phyloP scores from a whole-genome alignment of 2,888 invertebrate species.

The Polymixis flavicincta region DNA sequence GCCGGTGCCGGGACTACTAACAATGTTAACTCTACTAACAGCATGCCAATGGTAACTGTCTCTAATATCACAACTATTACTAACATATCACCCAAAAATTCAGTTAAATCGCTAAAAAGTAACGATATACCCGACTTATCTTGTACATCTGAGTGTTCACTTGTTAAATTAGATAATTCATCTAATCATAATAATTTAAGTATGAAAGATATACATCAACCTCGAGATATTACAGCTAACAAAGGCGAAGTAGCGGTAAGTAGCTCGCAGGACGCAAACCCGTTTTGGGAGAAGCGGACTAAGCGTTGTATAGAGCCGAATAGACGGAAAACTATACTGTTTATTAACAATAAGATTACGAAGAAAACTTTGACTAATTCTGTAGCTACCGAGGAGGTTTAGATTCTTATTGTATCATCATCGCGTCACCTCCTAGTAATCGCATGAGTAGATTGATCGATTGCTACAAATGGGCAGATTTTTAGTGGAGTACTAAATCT shows the following conservation, averaged over 20 bases:
- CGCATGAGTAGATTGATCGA: slow-evolving; percentile 33
- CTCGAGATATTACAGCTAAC: slow-evolving; percentile 76
- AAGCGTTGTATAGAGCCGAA: slow-evolving; percentile 86
- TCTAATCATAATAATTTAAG: slow-evolving; percentile 73
- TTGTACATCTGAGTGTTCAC: slow-evolving; percentile 78
- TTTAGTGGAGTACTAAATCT: slow-evolving; percentile 1
- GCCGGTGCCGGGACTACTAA: slow-evolving; percentile 87
- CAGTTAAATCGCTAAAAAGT: slow-evolving; percentile 87
- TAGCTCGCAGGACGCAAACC: slow-evolving; percentile 86
- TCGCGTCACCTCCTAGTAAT: slow-evolving; percentile 46
- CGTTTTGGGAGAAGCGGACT: slow-evolving; percentile 87
- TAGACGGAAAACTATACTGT: slow-evolving; percentile 88
- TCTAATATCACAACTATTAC: slow-evolving; percentile 90
- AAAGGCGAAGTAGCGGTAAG: slow-evolving; percentile 80
- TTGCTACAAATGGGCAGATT: slow-evolving; percentile 19
- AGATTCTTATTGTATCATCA: slow-evolving; percentile 57
- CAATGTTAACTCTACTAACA: slow-evolving; percentile 82
- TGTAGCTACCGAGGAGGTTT: slow-evolving; percentile 72
- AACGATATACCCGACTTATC: slow-evolving; percentile 78
- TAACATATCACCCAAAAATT: slow-evolving; percentile 89
- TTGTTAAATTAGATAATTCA: slow-evolving; percentile 74
- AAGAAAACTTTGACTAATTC: slow-evolving; percentile 77
- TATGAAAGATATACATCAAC: slow-evolving; percentile 72
- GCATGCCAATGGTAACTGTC: slow-evolving; percentile 90
- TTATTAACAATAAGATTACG: slow-evolving; percentile 88